Conservation (phyloP, 2,113 vertebrate species). For the Solea senegalensis region DNA sequence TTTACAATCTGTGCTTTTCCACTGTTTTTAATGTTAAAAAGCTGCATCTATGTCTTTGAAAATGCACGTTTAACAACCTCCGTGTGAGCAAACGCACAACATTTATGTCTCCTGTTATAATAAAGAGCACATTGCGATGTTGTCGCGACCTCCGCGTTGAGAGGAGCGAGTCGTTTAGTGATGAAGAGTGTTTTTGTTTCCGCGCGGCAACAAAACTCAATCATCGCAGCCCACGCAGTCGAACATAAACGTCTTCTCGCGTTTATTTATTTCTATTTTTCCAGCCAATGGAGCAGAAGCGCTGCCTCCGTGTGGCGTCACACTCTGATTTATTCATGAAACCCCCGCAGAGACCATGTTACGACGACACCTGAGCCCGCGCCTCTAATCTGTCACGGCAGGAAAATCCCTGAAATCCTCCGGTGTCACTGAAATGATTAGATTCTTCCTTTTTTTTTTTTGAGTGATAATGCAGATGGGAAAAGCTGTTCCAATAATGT, state of each 20-base stretch:
- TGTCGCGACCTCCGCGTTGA: no score
- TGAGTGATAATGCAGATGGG: neutral
- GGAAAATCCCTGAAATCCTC: conserved; percentile 29
- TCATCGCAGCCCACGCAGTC: no score
- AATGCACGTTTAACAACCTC: no score
- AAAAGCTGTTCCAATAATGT: neutral
- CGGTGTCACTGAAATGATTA: conserved; percentile 21
- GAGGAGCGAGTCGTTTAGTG: no score
- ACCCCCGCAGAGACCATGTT: neutral
- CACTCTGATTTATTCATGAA: neutral
- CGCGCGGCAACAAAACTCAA: no score
- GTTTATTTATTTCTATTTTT: neutral
- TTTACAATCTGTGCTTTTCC: no score
- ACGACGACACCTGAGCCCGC: conserved; percentile 21
- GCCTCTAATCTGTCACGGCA: conserved; percentile 29
- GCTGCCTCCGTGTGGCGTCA: neutral
- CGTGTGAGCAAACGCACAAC: no score
- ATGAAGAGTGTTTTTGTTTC: no score
- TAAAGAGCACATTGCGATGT: no score
- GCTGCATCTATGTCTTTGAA: no score
- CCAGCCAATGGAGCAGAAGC: neutral
- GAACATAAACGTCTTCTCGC: neutral
- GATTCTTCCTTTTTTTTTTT: conserved; percentile 16
- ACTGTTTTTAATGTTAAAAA: no score
- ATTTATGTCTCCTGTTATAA: no score